Conservation (phyloP, 2,797 vertebrate genomes). For the Crenichthys baileyi region DNA sequence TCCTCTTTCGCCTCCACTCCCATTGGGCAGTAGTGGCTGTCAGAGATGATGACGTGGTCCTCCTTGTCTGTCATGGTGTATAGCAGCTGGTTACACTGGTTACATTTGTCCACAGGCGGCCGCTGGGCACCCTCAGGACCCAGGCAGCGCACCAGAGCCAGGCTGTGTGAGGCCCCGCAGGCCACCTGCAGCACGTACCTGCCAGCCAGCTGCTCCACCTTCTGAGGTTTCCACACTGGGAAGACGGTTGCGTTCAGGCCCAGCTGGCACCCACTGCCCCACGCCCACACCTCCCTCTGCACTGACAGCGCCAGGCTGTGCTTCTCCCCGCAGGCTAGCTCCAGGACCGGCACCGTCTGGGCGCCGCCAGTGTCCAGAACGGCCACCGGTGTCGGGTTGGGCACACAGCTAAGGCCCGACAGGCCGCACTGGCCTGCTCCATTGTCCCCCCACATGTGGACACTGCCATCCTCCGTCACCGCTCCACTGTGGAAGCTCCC, state of each 20-base stretch:
- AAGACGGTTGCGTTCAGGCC: slow-evolving; percentile 83
- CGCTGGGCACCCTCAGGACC: slow-evolving; percentile 82
- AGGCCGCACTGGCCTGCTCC: slow-evolving; percentile 90
- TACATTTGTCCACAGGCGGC: slow-evolving; percentile 88
- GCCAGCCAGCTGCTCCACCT: slow-evolving; percentile 90
- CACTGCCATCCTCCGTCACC: slow-evolving; percentile 87
- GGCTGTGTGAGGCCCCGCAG: slow-evolving; percentile 90
- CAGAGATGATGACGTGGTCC: slow-evolving; percentile 98
- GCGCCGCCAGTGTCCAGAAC: slow-evolving; percentile 83
- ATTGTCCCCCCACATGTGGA: slow-evolving; percentile 98
- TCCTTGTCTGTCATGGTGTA: slow-evolving; percentile 99
- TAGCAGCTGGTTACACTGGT: slow-evolving; percentile 93
- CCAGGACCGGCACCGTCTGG: slow-evolving; percentile 83
- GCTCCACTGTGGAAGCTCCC: slow-evolving; percentile 92
- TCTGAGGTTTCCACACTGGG: slow-evolving; percentile 91
- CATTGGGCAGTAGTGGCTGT: slow-evolving; percentile 91
- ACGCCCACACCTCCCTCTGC: slow-evolving; percentile 92
- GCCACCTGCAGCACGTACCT: slow-evolving; percentile 91
- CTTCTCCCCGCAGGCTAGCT: slow-evolving; percentile 91
- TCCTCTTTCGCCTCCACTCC: slow-evolving; percentile 70
- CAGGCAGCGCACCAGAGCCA: slow-evolving; percentile 90
- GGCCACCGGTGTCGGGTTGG: slow-evolving; percentile 86
- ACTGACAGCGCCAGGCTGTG: slow-evolving; percentile 90
- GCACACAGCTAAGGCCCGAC: slow-evolving; percentile 79
- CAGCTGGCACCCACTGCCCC: slow-evolving; percentile 92